Conservation (phyloP, 2,797 vertebrate species). For the Siniperca undulata region DNA sequence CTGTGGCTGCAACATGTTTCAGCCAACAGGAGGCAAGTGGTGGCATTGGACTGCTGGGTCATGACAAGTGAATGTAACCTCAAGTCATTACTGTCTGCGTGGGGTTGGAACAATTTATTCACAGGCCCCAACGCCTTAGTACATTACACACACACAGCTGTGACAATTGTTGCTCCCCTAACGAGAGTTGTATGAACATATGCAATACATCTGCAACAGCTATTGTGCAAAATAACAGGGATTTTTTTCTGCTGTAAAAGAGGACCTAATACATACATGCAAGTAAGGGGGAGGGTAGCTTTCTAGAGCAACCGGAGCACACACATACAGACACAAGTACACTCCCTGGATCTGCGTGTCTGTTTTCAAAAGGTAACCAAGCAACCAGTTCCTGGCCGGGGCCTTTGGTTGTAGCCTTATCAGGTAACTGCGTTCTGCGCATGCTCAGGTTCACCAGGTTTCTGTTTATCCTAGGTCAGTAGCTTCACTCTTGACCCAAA, state of each 20-base stretch:
- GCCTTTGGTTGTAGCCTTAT: conserved; percentile 76
- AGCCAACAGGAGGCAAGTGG: conserved; percentile 57
- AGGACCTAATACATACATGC: conserved; percentile 19
- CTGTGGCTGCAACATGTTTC: conserved; percentile 58
- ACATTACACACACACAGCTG: conserved; percentile 1
- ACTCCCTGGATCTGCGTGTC: conserved; percentile 56
- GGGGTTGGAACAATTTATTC: conserved; percentile 20
- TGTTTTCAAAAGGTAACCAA: conserved; percentile 84
- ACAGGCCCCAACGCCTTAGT: background rate
- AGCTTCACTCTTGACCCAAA: conserved; percentile 46
- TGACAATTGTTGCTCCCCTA: background rate
- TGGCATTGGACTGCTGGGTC: conserved; percentile 53
- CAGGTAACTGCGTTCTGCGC: conserved; percentile 76
- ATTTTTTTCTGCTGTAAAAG: conserved; percentile 23
- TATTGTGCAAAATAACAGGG: conserved; percentile 9
- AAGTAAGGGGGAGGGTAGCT: conserved; percentile 57
- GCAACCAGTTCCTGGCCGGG: conserved; percentile 78
- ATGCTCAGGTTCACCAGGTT: conserved; percentile 55
- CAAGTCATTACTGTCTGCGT: conserved; percentile 43
- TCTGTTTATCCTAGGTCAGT: conserved; percentile 55
- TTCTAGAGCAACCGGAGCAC: conserved; percentile 47
- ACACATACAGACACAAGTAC: conserved; percentile 29
- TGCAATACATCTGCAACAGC: background rate
- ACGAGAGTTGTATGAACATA: background rate
- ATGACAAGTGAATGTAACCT: conserved; percentile 67